Evolutionary conservation across 2,113 vertebrate genomes (phyloP), one percentile per base, ranked within the genome.

Genomic region (Plectropomus leopardus): DNA sequence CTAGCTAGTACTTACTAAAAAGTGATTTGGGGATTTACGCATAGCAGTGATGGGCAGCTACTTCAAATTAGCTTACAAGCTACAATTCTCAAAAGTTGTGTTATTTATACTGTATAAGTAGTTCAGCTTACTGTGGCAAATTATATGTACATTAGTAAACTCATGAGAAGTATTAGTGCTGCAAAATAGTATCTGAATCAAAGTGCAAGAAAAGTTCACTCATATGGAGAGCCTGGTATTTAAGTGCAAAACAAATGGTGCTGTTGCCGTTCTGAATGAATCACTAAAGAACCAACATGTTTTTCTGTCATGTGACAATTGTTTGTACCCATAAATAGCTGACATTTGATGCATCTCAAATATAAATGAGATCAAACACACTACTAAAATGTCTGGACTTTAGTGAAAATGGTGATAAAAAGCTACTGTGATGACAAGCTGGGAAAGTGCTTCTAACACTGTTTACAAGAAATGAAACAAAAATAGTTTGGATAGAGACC

Each of bases 401-500:
- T 21, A 24, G 55, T 53, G 21, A 71, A 73, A 66, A 30, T 40
- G 7, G 17, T 55, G 9, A 55, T 21, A 34, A 54, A 13, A 13
- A 50, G 57, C 51, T 47, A 30, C n/a, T 8, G n/a, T 45, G 32
- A 45, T n/a, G 21, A 28, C 40, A 68, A 15, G 17, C 0, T 45
- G 10, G 51, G 9, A 74, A 75, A 28, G 14, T 10, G 36, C 21
- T 59, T 32, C 19, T 2, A 72, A 34, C 26, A 16, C n/a, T 60
- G 47, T 64, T 81, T 72, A 66, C 19, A 57, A 70, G 3, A 64
- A 50, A 2, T 1, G 0, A 64, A 73, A 72, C 24, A 16, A 26
- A 79, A 84, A 76, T 36, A 7, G 76, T 59, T 26, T 44, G 21
- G 60, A 50, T 45, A 60, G 40, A 36, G 2, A 76, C 0, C 17